Conservation (phyloP, 2,797 vertebrate genomes). For the Poecile montanus region DNA sequence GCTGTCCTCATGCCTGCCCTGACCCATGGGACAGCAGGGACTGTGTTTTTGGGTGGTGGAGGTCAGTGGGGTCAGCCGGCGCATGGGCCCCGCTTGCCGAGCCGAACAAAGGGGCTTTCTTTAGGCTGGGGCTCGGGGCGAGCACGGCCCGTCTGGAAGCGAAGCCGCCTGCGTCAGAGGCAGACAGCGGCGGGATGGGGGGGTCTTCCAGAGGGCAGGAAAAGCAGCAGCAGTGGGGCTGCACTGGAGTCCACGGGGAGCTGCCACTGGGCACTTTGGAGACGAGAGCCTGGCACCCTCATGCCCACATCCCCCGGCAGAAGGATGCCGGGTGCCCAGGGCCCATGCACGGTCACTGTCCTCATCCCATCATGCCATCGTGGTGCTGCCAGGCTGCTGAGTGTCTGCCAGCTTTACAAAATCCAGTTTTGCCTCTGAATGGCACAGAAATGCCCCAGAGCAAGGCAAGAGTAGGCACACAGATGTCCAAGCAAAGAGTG, state of each 20-base stretch:
- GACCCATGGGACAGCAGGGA: neutral
- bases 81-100: neutral
- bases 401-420: neutral
- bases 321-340: accelerated
- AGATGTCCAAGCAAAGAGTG: neutral
- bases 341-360: accelerated
- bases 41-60: neutral
- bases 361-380: accelerated
- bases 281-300: accelerated
- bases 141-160: neutral
- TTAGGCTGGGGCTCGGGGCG: neutral
- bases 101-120: conserved; percentile 67
- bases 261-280: accelerated
- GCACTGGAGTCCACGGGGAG: accelerated
- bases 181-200: neutral
- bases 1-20: neutral
- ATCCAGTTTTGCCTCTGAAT: neutral
- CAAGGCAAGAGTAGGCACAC: accelerated
- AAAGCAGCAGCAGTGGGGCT: neutral
- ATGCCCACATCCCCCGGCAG: accelerated
- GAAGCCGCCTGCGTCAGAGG: conserved; percentile 34
- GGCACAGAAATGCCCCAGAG: neutral
- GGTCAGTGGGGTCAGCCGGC: neutral
- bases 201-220: conserved; percentile 21
- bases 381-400: neutral